Conservation (phyloP, 2,113 vertebrate genomes). For the Eulacestoma nigropectus region DNA sequence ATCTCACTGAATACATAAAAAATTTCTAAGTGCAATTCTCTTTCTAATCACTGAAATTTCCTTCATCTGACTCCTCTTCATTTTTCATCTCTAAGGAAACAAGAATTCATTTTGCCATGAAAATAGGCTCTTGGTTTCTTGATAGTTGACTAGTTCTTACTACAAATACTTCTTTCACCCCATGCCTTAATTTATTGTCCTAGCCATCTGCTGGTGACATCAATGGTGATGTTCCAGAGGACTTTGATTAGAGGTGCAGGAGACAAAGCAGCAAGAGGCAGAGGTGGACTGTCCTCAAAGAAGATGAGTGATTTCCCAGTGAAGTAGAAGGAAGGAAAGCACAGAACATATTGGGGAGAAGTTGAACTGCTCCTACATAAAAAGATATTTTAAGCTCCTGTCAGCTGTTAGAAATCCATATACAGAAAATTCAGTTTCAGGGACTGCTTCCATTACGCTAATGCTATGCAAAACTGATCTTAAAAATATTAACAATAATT, state of each 20-base stretch:
- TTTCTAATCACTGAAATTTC: constrained; percentile 27
- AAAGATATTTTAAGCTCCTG: constrained; percentile 51
- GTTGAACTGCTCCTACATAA: constrained; percentile 54
- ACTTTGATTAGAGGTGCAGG: background rate
- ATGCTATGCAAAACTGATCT: background rate
- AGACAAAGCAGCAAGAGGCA: background rate
- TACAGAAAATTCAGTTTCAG: constrained; percentile 9
- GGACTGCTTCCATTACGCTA: background rate
- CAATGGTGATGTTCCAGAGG: background rate
- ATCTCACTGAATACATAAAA: background rate
- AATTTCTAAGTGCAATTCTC: background rate
- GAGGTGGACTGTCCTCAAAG: constrained; percentile 30
- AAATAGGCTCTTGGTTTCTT: constrained; percentile 27
- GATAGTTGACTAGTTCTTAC: background rate
- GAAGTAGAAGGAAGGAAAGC: constrained; percentile 10
- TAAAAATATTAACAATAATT: background rate
- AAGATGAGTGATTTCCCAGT: constrained; percentile 8
- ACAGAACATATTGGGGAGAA: constrained; percentile 48
- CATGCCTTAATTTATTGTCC: background rate
- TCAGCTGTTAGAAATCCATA: constrained; percentile 45
- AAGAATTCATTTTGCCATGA: constrained; percentile 1
- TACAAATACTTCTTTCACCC: constrained; percentile 3
- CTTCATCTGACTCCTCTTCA: constrained; percentile 33
- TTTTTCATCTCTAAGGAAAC: constrained; percentile 57
- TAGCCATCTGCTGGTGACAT: background rate